These are phyloP conservation scores for Clitarchus hookeri DNA, from an alignment of 2,888 invertebrate species.

Conservation along the genomic window DNA sequence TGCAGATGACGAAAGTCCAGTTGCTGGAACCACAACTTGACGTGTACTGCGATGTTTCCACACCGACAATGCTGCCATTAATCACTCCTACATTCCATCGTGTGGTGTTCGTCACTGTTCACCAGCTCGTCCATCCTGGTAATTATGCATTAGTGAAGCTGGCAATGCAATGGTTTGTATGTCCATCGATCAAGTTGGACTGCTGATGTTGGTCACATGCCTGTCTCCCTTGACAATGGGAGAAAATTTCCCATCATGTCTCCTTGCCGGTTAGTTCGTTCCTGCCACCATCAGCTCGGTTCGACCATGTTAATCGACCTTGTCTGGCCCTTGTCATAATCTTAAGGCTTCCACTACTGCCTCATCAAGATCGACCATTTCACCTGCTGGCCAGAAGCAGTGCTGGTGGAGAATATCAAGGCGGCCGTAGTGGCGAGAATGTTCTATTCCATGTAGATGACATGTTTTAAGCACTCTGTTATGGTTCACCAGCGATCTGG, in stretches of 20 bases:
- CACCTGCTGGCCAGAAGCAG: background rate
- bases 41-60: background rate
- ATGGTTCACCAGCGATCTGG: no score
- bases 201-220: constrained; percentile 46
- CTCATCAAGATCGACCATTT: constrained; percentile 46
- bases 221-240: constrained; percentile 49
- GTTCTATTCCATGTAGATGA: no score
- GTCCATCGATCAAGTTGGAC: constrained; percentile 43
- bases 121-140: no score
- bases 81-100: constrained; percentile 22
- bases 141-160: constrained; percentile 20
- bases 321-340: constrained; percentile 52
- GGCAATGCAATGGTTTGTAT: constrained; percentile 36
- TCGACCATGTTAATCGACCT: constrained; percentile 54
- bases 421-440: background rate
- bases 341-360: constrained; percentile 41
- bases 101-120: constrained; percentile 27
- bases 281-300: constrained; percentile 45
- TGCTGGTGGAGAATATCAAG: background rate
- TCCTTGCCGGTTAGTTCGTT: constrained; percentile 40
- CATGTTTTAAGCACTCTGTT: no score
- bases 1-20: background rate
- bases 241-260: constrained; percentile 49
- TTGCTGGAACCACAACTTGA: background rate
- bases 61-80: background rate